phyloP scores from a whole-genome alignment of 2,113 vertebrate genomes.

The Oceanodroma tethys region DNA sequence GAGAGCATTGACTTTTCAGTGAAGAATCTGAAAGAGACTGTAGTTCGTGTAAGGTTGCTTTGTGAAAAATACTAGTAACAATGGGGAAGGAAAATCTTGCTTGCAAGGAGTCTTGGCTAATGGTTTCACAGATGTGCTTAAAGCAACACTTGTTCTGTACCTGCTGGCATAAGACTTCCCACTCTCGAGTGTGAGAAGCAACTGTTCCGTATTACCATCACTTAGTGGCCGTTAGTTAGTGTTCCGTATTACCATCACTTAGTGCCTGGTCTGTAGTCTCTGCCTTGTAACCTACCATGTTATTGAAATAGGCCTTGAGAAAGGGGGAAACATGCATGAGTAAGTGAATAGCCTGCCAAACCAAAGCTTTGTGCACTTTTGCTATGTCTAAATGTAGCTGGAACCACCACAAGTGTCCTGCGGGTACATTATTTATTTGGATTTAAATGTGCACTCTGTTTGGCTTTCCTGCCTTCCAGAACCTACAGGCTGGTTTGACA shows the following conservation, averaged over 20 bases:
- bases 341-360: background rate
- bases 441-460: background rate
- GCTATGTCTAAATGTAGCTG: background rate
- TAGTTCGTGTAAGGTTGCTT: background rate
- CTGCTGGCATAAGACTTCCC: background rate
- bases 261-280: background rate
- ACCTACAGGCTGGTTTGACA: background rate
- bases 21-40: background rate
- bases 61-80: background rate
- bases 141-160: background rate
- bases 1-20: background rate
- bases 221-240: background rate
- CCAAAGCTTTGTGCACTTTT: background rate
- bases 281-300: background rate
- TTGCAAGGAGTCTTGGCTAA: background rate
- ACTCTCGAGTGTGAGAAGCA: background rate
- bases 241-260: background rate
- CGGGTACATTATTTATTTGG: background rate
- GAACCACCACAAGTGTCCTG: background rate
- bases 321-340: background rate
- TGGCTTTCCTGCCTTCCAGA: background rate
- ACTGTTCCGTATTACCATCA: background rate
- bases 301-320: background rate
- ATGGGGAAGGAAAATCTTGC: background rate
- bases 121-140: background rate